Conservation (phyloP, 2,797 vertebrate species). For the Balearica regulorum region DNA sequence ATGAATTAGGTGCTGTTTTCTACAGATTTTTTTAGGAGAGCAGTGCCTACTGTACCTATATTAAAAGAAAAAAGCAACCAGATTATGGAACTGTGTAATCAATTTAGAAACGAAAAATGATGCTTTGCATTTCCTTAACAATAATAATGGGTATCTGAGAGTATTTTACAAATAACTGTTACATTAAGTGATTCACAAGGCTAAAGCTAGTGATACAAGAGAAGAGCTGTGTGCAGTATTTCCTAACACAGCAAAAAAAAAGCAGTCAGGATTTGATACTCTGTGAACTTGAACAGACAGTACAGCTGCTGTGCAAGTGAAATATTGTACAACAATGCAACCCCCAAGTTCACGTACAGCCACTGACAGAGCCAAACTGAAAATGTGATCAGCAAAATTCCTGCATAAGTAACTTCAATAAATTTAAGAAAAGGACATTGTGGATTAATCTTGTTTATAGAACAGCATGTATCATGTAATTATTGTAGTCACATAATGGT, state of each 20-base stretch:
- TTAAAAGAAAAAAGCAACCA: background rate
- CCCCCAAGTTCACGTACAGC: background rate
- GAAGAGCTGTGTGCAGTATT: background rate
- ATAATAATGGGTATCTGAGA: background rate
- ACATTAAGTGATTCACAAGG: background rate
- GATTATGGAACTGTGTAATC: background rate
- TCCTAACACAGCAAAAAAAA: conserved; percentile 41
- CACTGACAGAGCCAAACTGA: conserved; percentile 6
- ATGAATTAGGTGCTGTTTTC: background rate
- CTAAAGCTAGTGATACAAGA: background rate
- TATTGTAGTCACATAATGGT: background rate
- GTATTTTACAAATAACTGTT: background rate
- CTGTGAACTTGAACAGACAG: conserved; percentile 9
- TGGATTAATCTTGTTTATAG: conserved; percentile 26
- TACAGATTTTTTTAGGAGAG: background rate
- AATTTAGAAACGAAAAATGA: background rate
- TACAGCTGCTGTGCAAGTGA: conserved; percentile 19
- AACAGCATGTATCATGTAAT: background rate
- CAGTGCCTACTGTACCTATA: background rate
- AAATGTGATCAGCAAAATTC: conserved; percentile 42
- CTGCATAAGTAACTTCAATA: background rate
- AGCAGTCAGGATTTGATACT: background rate
- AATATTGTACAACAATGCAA: background rate
- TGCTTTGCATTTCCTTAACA: background rate
- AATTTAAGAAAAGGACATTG: background rate